phyloP scores from a whole-genome alignment of 2,888 invertebrate species.

The Cerastoderma edule region DNA sequence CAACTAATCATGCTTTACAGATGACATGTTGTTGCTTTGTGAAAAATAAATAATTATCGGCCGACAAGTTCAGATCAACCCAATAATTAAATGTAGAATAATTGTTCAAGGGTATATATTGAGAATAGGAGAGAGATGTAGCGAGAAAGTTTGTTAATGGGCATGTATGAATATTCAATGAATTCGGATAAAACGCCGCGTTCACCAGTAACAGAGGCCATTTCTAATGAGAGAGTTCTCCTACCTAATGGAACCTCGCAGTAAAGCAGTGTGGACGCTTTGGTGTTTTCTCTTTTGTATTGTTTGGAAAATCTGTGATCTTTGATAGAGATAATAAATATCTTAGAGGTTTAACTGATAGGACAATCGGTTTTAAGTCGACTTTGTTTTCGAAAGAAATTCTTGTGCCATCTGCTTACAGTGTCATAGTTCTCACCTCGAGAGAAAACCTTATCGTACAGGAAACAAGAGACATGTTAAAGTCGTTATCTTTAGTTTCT shows the following conservation, averaged over 20 bases:
- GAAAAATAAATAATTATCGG: background rate
- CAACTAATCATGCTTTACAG: too few species aligned
- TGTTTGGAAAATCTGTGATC: background rate
- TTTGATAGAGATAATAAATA: background rate
- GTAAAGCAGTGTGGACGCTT: background rate
- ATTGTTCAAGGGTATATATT: background rate
- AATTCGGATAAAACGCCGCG: background rate
- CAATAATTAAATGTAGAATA: too few species aligned
- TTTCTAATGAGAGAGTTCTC: background rate
- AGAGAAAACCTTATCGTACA: constrained; percentile 15
- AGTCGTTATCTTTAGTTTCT: constrained; percentile 39
- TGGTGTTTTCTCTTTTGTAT: background rate
- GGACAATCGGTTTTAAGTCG: background rate
- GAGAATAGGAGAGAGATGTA: background rate
- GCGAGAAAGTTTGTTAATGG: constrained; percentile 11
- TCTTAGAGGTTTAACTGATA: background rate
- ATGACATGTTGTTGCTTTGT: background rate
- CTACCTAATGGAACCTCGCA: background rate
- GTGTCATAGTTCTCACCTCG: constrained; percentile 1
- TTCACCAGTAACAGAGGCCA: constrained; percentile 4
- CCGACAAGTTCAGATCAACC: background rate
- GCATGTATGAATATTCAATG: constrained; percentile 18
- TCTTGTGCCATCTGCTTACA: constrained; percentile 6
- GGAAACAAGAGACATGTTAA: constrained; percentile 31
- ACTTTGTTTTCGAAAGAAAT: background rate